Percentiles rank a stretch among this genome's conserved stretches.
phyloP scores from a whole-genome alignment of 37 sponge, comb jelly and placozoan genomes.

The Aplysina aerophoba region DNA sequence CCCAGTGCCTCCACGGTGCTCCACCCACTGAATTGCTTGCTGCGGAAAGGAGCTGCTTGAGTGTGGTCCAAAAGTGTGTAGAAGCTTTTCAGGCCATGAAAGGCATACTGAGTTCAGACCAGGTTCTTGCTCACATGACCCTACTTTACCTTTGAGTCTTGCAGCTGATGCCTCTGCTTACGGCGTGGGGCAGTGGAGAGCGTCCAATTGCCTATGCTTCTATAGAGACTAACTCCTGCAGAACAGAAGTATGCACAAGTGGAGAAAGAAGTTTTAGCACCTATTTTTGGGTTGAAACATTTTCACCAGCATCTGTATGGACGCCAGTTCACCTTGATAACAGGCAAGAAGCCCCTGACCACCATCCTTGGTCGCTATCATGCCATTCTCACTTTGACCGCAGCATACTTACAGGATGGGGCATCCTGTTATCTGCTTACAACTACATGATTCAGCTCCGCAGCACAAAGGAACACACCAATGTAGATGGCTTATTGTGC shows the following conservation, averaged over 20 bases:
- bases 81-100: conserved; percentile 18
- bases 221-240: not conserved
- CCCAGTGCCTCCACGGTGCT: conserved; percentile 8
- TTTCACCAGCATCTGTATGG: conserved; percentile 25
- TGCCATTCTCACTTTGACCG: conserved; percentile 2
- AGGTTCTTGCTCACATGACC: conserved; percentile 37
- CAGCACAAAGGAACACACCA: conserved; percentile 2
- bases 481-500: conserved; percentile 27
- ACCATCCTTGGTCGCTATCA: not conserved
- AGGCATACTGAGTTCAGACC: not conserved
- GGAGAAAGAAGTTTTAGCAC: conserved; percentile 12
- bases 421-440: not conserved
- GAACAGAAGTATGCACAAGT: conserved; percentile 23
- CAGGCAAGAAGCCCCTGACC: conserved; percentile 26
- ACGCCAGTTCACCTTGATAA: not conserved
- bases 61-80: conserved; percentile 1
- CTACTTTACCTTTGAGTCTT: not conserved
- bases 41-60: conserved; percentile 22
- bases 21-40: conserved; percentile 20
- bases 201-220: conserved; percentile 44
- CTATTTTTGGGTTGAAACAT: not conserved
- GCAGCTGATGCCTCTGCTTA: conserved; percentile 38
- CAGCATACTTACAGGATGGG: conserved; percentile 23
- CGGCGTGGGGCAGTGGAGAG: conserved; percentile 34
- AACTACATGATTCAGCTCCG: not conserved